phyloP scores from a whole-genome alignment of 2,113 vertebrate species.

The Pollimyrus isidori region DNA sequence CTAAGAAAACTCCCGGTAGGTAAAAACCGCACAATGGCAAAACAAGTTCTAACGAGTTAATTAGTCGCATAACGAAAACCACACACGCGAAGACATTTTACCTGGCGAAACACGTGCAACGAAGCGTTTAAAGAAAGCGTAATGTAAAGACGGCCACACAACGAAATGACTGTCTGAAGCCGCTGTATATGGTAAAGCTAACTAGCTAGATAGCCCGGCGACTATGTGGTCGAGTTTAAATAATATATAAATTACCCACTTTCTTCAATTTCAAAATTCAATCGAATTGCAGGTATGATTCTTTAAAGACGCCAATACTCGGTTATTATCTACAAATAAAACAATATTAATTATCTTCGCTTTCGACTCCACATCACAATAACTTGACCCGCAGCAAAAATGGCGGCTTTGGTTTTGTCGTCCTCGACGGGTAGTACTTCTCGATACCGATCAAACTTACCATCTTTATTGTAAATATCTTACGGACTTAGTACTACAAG shows the following conservation, averaged over 20 bases:
- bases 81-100: neutral
- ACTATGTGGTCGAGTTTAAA: neutral
- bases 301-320: neutral
- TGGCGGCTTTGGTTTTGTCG: constrained; percentile 20
- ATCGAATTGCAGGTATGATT: neutral
- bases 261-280: neutral
- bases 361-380: neutral
- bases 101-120: neutral
- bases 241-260: neutral
- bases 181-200: neutral
- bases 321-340: neutral
- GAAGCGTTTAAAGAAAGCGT: neutral
- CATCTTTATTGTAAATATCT: neutral
- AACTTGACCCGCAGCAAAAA: neutral
- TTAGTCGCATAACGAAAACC: neutral
- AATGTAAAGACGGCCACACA: neutral
- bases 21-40: neutral
- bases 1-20: neutral
- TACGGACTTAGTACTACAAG: neutral
- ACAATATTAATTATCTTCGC: neutral
- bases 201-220: neutral
- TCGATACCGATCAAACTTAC: neutral
- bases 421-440: neutral
- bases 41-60: neutral
- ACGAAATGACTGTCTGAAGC: neutral